Percentiles rank a stretch among this genome's conserved stretches.
These are phyloP conservation scores for Gobiocypris rarus DNA, from an alignment of 2,113 vertebrate genomes.

Conservation along the genomic window DNA sequence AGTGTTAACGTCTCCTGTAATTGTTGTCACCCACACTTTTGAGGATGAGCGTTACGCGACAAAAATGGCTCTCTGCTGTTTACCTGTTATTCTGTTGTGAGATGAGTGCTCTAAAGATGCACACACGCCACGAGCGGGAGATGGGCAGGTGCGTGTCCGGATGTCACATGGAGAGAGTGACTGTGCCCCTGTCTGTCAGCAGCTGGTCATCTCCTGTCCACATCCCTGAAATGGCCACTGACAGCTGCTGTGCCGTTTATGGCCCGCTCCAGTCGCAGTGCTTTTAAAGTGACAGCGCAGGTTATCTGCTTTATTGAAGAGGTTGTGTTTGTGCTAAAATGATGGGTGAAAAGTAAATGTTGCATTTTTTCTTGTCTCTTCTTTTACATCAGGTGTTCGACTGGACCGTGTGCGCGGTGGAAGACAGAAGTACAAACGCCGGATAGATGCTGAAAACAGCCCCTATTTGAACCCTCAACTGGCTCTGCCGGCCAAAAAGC, in stretches of 20 bases:
- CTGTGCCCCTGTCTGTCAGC: slow-evolving; percentile 55
- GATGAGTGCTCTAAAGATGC: slow-evolving; percentile 12
- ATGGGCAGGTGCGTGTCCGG: slow-evolving; percentile 54
- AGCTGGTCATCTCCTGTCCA: slow-evolving; percentile 58
- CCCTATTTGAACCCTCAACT: slow-evolving; percentile 98
- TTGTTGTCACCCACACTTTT: slow-evolving; percentile 24
- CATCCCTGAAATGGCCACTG: slow-evolving; percentile 56
- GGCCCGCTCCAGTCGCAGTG: slow-evolving; percentile 34
- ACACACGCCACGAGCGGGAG: slow-evolving; percentile 27
- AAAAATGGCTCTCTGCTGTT: slow-evolving; percentile 15
- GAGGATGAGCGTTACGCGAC: not conserved
- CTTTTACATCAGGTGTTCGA: slow-evolving; percentile 84
- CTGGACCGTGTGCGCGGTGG: slow-evolving; percentile 98
- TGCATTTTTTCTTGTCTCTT: slow-evolving; percentile 25
- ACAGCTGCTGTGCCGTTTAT: slow-evolving; percentile 57
- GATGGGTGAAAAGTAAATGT: not conserved
- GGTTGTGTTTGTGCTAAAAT: not conserved
- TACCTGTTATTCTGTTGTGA: slow-evolving; percentile 26
- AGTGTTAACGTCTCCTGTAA: slow-evolving; percentile 4
- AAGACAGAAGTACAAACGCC: slow-evolving; percentile 99
- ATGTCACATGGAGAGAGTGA: slow-evolving; percentile 53
- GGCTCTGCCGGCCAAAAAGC: slow-evolving; percentile 98
- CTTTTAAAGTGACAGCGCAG: slow-evolving; percentile 48
- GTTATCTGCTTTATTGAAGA: slow-evolving; percentile 23
- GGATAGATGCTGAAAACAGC: slow-evolving; percentile 99